Base-by-base conservation (phyloP, 2,113 vertebrate genomes). In the Trochalopteron elliotii region DNA sequence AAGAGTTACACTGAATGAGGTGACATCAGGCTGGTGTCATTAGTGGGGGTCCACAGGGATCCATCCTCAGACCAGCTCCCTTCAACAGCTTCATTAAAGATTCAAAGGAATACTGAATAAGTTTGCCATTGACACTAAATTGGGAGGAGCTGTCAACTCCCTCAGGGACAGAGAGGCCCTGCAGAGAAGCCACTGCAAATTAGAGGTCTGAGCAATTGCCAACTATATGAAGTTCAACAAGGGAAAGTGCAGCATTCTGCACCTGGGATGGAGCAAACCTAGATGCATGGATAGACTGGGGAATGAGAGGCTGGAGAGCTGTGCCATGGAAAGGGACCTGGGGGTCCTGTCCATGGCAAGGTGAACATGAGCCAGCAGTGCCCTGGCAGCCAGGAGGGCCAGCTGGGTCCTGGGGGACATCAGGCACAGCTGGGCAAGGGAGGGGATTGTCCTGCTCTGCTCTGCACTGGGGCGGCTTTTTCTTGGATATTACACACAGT, bases 241-340 rank as follows among this genome's bases (percentile, higher is more conserved):
- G 28, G 27, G 1, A 14, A 74, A 45, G 28, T 17, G 19, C 23
- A 2, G 3, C 12, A 74, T n/a, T 30, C 52, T 45, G 15, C 44
- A 44, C 7, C 37, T 59, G 37, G 6, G 42, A 50, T 28, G 27
- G 27, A 24, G 33, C 27, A 81, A 52, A 4, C 12, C 19, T 20
- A 8, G 12, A 4, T 65, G 27, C 33, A 6, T 1, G 9, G 5
- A 72, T 0, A 50, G 50, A 42, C 57, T 44, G 59, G 19, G 57
- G 3, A 65, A 28, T 16, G 33, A 59, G 76, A 42, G 8, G 12
- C 22, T 44, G 68, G 27, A 57, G 5, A 57, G 37, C 22, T 3
- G 31, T 11, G 18, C 15, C 19, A 11, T 0, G 0, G 5, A 30
- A 52, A 52, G 19, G 8, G 10, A 23, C 12, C 18, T 52, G 68